Evolutionary conservation across 2,888 invertebrate genomes (phyloP).

Genomic region (Unio pictorum): DNA sequence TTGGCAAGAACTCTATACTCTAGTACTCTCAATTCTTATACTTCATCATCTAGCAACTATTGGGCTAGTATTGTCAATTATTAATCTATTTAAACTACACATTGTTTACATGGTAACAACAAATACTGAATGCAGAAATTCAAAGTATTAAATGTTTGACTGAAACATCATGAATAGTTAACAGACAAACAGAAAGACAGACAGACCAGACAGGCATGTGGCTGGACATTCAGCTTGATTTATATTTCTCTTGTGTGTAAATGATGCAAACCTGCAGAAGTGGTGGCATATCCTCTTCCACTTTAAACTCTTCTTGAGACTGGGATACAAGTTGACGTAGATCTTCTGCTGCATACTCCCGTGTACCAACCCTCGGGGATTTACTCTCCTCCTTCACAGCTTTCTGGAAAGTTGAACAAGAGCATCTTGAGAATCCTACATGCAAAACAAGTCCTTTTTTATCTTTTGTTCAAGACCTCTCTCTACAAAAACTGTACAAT

Average conservation of each 20-base stretch:
- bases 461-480: not conserved
- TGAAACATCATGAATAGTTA: too few relatives aligned
- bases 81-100: too few relatives aligned
- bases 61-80: too few relatives aligned
- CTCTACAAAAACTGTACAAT: not conserved
- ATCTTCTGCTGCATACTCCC: constrained; percentile 53
- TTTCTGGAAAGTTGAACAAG: not conserved
- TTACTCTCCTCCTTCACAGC: constrained; percentile 8
- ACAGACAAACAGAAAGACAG: too few relatives aligned
- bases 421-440: not conserved
- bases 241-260: not conserved
- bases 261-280: constrained; percentile 55
- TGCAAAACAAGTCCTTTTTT: not conserved
- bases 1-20: too few relatives aligned
- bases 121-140: too few relatives aligned
- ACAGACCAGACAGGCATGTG: too few relatives aligned
- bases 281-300: constrained; percentile 67
- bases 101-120: too few relatives aligned
- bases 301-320: constrained; percentile 38
- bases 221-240: too few relatives aligned
- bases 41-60: too few relatives aligned
- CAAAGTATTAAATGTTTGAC: too few relatives aligned
- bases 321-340: constrained; percentile 48
- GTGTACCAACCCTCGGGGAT: constrained; percentile 38
- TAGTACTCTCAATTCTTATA: too few relatives aligned